These are phyloP conservation scores for Neocrepidodera transversa DNA, from an alignment of 2,888 invertebrate species.

Conservation along the genomic window DNA sequence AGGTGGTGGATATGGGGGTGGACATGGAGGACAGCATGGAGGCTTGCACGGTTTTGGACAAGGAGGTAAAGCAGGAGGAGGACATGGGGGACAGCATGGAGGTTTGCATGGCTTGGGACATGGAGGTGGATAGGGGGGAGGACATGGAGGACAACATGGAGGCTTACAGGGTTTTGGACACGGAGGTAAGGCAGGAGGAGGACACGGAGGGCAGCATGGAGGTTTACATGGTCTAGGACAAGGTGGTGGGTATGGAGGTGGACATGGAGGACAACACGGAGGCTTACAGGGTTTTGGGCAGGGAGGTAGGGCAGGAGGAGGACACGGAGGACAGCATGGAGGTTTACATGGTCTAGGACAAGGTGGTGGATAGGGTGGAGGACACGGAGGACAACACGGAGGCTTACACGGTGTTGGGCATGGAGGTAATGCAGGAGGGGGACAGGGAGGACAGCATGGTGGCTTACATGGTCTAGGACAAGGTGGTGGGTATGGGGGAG, in stretches of 20 bases:
- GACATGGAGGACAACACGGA: not conserved
- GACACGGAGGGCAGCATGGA: not conserved
- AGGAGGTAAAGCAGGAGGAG: not conserved
- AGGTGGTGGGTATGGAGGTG: not conserved
- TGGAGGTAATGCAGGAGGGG: not conserved
- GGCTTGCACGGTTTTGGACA: not conserved
- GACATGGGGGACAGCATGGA: not conserved
- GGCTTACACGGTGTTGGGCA: not conserved
- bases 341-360: not conserved
- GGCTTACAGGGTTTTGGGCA: not conserved
- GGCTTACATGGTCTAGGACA: slow-evolving; percentile 1
- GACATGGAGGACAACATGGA: slow-evolving; percentile 12
- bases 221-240: not conserved
- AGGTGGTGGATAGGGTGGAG: not conserved
- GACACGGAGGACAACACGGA: not conserved
- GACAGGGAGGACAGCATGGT: not conserved
- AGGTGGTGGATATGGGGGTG: not conserved
- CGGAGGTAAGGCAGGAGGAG: not conserved
- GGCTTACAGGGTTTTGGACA: not conserved
- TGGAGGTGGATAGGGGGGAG: not conserved
- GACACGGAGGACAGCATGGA: not conserved
- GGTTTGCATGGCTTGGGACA: not conserved
- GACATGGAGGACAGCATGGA: not conserved
- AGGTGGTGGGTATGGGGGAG: not conserved
- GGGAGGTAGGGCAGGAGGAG: not conserved